Percentiles rank a stretch among this genome's conserved stretches.
Evolutionary conservation across 2,797 vertebrate genomes (phyloP).

Genomic region (Distichodus sexfasciatus): DNA sequence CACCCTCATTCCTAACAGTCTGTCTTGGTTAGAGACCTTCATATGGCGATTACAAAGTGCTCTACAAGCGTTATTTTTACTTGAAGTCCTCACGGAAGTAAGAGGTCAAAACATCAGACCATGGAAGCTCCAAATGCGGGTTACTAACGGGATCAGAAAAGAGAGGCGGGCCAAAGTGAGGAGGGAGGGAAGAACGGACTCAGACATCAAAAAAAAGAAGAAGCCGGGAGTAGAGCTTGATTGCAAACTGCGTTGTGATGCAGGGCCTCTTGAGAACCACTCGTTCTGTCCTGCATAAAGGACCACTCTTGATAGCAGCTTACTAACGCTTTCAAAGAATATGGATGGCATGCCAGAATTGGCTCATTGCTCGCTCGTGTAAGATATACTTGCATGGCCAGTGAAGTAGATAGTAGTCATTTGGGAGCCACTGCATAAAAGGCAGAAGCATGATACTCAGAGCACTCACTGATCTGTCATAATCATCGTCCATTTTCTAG

Average conservation of each 20-base stretch:
- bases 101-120: background rate
- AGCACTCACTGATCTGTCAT: no score
- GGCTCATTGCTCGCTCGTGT: background rate
- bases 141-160: background rate
- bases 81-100: background rate
- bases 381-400: background rate
- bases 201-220: background rate
- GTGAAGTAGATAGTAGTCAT: no score
- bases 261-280: slow-evolving; percentile 8
- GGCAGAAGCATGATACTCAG: no score
- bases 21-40: background rate
- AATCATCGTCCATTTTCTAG: no score
- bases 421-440: background rate
- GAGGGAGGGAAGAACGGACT: background rate
- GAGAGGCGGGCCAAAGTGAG: background rate
- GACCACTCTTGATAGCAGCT: background rate
- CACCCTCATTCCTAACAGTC: background rate
- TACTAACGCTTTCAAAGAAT: background rate
- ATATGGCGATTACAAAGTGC: background rate
- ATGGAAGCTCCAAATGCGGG: background rate
- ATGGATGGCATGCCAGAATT: background rate
- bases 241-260: background rate
- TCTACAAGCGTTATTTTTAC: background rate
- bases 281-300: slow-evolving; percentile 3
- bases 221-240: background rate